Evolutionary conservation across 2,888 invertebrate genomes (phyloP), one percentile per base, ranked within the genome.

Genomic region (Hypena proboscidalis): DNA sequence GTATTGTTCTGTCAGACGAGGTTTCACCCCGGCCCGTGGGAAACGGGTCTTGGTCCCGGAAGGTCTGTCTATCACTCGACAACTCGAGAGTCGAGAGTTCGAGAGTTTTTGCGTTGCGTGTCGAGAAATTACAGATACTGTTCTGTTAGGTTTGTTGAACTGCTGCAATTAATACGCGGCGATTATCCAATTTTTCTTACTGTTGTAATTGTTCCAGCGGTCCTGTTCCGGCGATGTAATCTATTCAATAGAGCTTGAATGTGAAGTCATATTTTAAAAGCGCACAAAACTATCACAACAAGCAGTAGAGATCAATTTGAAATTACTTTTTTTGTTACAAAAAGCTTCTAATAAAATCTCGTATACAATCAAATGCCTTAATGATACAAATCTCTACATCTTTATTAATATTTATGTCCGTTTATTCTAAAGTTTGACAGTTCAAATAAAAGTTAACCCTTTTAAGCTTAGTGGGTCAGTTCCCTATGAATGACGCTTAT

Each of bases 41-140:
- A 76, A 75, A 61, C 64, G 53, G 76, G 77, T 59, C 74, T 72
- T 55, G 59, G 58, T 73, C 75, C 80, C 83, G 83, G 82, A 80
- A 83, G 67, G 55, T 68, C 51, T 67, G 43, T 44, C 56, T 55
- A 55, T 64, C 50, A n/a, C n/a, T n/a, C n/a, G n/a, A n/a, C n/a
- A n/a, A n/a, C n/a, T n/a, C n/a, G n/a, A n/a, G n/a, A n/a, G n/a
- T n/a, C n/a, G 31, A 47, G 30, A 19, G 20, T 10, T 33, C 25
- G 43, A 35, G 31, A 43, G 40, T 67, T 74, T 74, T 71, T 58
- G 38, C 39, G 33, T 45, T 54, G 52, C 57, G 54, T 62, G 54
- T 47, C 49, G 62, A 67, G 67, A 72, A 64, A 74, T 67, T 70
- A 50, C 48, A 54, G 31, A 38, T 39, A 36, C 25, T 40, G 41